Evolutionary conservation across 2,113 vertebrate genomes (phyloP), one percentile per base, ranked within the genome.

Genomic region (Sturnira hondurensis): DNA sequence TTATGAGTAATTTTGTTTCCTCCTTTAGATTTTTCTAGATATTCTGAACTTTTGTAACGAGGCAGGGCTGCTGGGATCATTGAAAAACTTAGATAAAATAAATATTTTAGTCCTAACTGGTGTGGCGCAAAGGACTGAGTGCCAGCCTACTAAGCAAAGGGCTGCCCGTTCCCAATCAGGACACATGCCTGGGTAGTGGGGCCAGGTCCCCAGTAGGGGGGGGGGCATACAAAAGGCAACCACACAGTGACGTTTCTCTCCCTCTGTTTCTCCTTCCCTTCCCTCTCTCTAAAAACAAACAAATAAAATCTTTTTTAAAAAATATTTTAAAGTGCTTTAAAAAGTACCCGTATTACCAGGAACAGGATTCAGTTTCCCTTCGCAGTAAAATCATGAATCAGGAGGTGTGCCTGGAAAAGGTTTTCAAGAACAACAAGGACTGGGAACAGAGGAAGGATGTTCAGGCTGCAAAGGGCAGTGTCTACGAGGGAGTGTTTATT

Each of bases 31-130:
- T 85, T 91, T 22, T 70, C n/a, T 56, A 83, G 67, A 73, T 61
- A 94, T 17, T 41, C 80, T 81, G n/a, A 90, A 83, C 65, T 81
- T 95, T 20, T 87, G 7, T 86, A 36, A 86, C 94, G 33, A 91
- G 8, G n/a, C 5, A 74, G n/a, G 89, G 67, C 31, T 61, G 24
- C 31, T 61, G 9, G 22, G 43, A 80, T 61, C 26, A 56, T 54
- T 63, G 73, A 33, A 91, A 91, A 81, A 82, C 71, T 77, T 76
- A 84, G 47, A 80, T 73, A 16, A 17, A 56, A 89, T n/a, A 96
- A 86, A 2, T 47, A 74, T 41, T 63, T 70, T 61, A 33, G 74
- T 17, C 58, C 58, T 61, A 28, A 13, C 26, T 28, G 28, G 56
- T 58, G 73, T 31, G 8, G 26, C 73, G 4, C 73, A 61, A 24